These are phyloP conservation scores for Amblyopsis rosae DNA, from an alignment of 2,113 vertebrate genomes.

Conservation along the genomic window DNA sequence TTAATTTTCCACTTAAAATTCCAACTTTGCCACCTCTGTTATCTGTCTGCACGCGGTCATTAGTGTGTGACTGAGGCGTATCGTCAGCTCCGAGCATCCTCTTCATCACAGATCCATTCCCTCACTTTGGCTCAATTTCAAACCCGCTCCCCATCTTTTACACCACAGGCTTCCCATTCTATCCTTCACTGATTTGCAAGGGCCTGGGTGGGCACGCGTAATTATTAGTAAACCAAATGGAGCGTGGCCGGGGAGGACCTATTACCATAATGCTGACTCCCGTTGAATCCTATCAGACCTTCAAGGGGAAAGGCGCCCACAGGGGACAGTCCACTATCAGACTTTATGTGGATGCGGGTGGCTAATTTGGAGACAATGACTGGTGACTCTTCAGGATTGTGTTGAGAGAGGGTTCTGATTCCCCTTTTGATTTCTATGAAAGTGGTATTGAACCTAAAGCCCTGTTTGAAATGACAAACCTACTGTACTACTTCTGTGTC, in stretches of 20 bases:
- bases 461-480: no score
- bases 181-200: conserved; percentile 23
- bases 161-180: conserved; percentile 22
- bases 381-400: not conserved
- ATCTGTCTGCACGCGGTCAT: conserved; percentile 25
- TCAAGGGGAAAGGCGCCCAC: conserved; percentile 17
- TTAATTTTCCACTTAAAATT: not conserved
- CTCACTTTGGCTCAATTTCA: conserved; percentile 14
- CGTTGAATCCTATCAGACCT: conserved; percentile 26
- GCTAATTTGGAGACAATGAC: not conserved
- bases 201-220: conserved; percentile 42
- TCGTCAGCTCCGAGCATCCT: conserved; percentile 13
- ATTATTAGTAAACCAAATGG: conserved; percentile 64
- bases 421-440: not conserved
- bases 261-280: conserved; percentile 56
- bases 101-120: conserved; percentile 36
- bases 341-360: not conserved
- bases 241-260: conserved; percentile 21
- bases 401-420: not conserved
- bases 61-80: conserved; percentile 34
- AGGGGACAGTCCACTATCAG: not conserved
- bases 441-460: no score
- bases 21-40: not conserved
- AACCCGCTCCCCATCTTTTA: conserved; percentile 35
- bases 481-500: no score